A percentile compares a stretch with the other conserved stretches of the same genome.
Conservation (phyloP, 2,888 invertebrate genomes). For the Tethea ocularis region DNA sequence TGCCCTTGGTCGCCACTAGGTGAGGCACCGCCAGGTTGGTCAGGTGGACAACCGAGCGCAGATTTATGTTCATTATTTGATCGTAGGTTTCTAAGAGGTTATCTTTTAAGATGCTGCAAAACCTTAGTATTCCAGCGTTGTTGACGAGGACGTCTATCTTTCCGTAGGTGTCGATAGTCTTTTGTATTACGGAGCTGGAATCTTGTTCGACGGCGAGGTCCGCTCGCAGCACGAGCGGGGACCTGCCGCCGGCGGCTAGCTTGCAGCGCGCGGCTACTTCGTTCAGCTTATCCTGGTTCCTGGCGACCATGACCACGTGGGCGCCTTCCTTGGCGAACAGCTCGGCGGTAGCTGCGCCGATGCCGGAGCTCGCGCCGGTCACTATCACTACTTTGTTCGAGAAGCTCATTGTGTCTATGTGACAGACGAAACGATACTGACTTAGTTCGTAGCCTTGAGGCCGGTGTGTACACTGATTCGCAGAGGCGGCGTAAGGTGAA, state of each 20-base stretch:
- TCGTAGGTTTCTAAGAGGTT: constrained; percentile 33
- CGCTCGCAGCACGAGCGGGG: constrained; percentile 28
- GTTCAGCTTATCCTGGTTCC: constrained; percentile 38
- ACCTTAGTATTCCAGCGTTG: no score
- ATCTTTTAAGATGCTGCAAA: constrained; percentile 26
- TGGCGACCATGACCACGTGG: constrained; percentile 36
- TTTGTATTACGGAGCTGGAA: constrained; percentile 25
- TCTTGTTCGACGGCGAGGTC: constrained; percentile 37
- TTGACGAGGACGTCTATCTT: constrained; percentile 44
- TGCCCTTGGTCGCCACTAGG: constrained; percentile 37
- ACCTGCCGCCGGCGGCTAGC: constrained; percentile 16
- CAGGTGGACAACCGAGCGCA: constrained; percentile 35
- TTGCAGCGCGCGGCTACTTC: constrained; percentile 20
- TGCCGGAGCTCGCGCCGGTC: constrained; percentile 48
- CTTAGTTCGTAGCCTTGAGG: background rate
- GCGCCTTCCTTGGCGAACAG: constrained; percentile 43
- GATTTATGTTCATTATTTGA: constrained; percentile 31
- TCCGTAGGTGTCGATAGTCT: constrained; percentile 36
- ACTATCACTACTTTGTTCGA: constrained; percentile 42
- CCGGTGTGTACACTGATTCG: no score
- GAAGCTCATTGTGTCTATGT: constrained; percentile 34
- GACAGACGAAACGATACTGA: background rate
- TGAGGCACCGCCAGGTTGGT: constrained; percentile 36
- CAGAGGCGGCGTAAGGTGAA: no score
- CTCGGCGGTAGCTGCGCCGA: constrained; percentile 43